phyloP scores from a whole-genome alignment of 2,113 vertebrate genomes.

The Propithecus coquereli region DNA sequence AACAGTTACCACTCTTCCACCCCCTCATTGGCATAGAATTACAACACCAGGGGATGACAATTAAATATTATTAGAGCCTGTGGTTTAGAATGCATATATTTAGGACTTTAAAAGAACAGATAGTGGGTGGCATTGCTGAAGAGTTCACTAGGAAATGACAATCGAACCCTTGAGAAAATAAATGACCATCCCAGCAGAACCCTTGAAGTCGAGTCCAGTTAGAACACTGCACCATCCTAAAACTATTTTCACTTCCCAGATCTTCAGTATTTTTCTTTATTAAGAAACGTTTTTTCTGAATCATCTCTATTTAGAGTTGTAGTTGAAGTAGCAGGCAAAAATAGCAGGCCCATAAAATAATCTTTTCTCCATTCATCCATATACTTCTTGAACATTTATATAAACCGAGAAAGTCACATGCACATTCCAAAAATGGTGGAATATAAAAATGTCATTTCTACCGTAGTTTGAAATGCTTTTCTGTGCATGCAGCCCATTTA shows the following conservation, averaged over 20 bases:
- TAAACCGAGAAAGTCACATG: neutral
- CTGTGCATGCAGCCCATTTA: neutral
- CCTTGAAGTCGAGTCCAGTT: neutral
- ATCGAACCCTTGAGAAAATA: neutral
- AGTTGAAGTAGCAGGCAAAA: neutral
- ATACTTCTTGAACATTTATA: neutral
- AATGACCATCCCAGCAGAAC: neutral
- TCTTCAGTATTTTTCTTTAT: neutral
- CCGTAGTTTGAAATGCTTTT: neutral
- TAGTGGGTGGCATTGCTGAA: neutral
- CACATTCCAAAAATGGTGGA: neutral
- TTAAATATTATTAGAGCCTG: slow-evolving; percentile 42
- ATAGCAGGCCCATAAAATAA: neutral
- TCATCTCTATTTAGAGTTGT: neutral
- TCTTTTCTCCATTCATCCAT: neutral
- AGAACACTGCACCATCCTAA: neutral
- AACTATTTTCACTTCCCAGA: neutral
- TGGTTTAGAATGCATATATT: slow-evolving; percentile 2
- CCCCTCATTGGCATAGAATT: slow-evolving; percentile 28
- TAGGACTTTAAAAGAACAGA: neutral
- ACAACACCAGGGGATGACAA: slow-evolving; percentile 50
- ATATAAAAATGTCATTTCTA: neutral
- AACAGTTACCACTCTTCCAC: slow-evolving; percentile 36
- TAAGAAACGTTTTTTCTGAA: neutral
- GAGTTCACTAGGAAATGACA: neutral